Percentiles rank a stretch among this genome's conserved stretches.
Conservation (phyloP, 1,140 invertebrate species). For the Semibalanus balanoides region DNA sequence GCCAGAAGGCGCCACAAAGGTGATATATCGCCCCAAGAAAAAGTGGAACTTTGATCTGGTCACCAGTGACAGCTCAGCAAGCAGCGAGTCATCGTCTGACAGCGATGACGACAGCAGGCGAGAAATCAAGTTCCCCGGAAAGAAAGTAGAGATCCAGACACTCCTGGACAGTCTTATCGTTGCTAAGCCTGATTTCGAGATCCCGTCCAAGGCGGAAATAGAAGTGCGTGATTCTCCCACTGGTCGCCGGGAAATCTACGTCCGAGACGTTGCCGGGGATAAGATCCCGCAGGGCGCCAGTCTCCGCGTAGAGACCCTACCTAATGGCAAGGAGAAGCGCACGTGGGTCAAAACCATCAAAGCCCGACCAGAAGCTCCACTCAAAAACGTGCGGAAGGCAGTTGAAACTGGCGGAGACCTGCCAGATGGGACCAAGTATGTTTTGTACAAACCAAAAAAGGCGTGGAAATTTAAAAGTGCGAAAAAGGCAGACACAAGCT, state of each 20-base stretch:
- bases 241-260: not conserved
- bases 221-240: not conserved
- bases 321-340: not conserved
- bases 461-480: not conserved
- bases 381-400: not conserved
- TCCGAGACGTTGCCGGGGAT: not conserved
- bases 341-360: not conserved
- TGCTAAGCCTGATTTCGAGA: not conserved
- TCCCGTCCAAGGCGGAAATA: not conserved
- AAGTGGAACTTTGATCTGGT: constrained; percentile 3
- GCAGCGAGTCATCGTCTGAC: not conserved
- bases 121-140: not conserved
- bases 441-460: not conserved
- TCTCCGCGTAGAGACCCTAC: not conserved
- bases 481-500: not conserved
- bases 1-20: not conserved
- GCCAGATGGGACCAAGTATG: not conserved
- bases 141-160: not conserved
- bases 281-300: not conserved
- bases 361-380: not conserved
- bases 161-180: not conserved
- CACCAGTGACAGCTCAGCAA: not conserved
- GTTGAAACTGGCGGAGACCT: not conserved
- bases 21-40: not conserved
- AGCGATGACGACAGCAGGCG: not conserved